Conservation (phyloP, 2,888 invertebrate species). For the Lithophane socia region DNA sequence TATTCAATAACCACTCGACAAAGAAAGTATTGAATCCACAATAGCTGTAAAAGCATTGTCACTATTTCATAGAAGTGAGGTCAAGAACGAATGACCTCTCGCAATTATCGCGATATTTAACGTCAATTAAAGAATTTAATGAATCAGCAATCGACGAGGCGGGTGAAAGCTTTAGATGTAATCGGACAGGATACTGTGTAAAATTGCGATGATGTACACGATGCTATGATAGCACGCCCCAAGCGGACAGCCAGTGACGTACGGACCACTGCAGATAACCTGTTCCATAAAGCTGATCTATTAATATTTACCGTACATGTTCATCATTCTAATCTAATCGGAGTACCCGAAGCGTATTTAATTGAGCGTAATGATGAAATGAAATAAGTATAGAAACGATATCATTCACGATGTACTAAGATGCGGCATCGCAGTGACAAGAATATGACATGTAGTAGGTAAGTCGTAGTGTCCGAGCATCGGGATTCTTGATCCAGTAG, state of each 20-base stretch:
- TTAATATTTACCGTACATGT: conserved; percentile 69
- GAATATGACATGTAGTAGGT: conserved; percentile 78
- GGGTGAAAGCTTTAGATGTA: conserved; percentile 85
- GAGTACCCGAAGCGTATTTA: conserved; percentile 69
- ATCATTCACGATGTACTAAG: conserved; percentile 65
- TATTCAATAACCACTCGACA: conserved; percentile 54
- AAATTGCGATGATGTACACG: conserved; percentile 71
- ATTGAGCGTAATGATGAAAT: conserved; percentile 73
- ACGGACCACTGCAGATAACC: conserved; percentile 69
- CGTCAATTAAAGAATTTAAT: conserved; percentile 86
- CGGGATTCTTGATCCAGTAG: conserved; percentile 70
- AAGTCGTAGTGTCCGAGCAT: conserved; percentile 69
- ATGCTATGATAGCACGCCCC: conserved; percentile 64
- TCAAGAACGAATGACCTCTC: conserved; percentile 82
- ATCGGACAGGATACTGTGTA: conserved; percentile 78
- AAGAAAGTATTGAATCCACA: conserved; percentile 65
- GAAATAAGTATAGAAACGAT: conserved; percentile 66
- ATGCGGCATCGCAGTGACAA: conserved; percentile 79
- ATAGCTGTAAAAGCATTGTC: conserved; percentile 72
- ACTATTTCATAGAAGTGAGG: conserved; percentile 81
- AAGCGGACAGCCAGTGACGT: conserved; percentile 68
- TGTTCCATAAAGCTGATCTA: conserved; percentile 66
- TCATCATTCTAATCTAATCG: conserved; percentile 69
- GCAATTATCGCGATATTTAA: conserved; percentile 80
- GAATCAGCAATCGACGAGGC: conserved; percentile 79